Base-by-base conservation (phyloP, 2,113 vertebrate genomes). In the Seriola dumerili region DNA sequence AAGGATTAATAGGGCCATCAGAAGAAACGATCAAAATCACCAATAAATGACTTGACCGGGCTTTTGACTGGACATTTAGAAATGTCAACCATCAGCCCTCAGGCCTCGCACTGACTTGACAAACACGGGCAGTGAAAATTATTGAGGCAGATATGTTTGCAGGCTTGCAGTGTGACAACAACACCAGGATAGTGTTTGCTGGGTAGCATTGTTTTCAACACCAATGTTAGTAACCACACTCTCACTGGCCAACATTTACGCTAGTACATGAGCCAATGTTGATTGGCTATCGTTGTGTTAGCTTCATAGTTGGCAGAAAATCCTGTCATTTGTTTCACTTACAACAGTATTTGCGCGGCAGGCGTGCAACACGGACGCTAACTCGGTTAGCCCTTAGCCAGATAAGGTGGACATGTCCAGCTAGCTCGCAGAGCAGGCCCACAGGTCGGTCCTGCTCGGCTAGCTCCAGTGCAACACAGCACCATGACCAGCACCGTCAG, bases 361-460 rank as follows among this genome's bases (percentile, higher is more conserved):
- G 2, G 25, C 40, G 46, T 8, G 62, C 17, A 16, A 42, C 38
- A 76, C 42, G 10, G 9, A 32, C 1, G 55, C 48, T 55, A 61
- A 38, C 42, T n/a, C 34, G 0, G 21, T 23, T 61, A 25, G 11
- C 55, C 19, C 55, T n/a, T 12, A 50, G 1, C 25, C 78, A 10
- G 62, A 16, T 52, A 63, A n/a, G 66, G 5, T 23, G 55, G 40
- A 64, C 65, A 61, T 6, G 81, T 87, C 52, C 58, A 44, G 83
- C 44, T 86, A 85, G 71, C 71, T 63, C 32, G 10, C 32, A 14
- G 52, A 65, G 40, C 25, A 83, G 90, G 89, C 84, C 92, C 81
- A 21, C 42, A 67, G 63, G 16, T 84, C 73, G 61, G 85, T 85
- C 61, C 78, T 75, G 63, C 77, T 52, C 57, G 25, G 63, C 69